Evolutionary conservation across 30 jellyfish, hydroid and myxozoan species (phyloP), one percentile per base, ranked within the genome.

Genomic region (Clytia hemisphaerica): DNA sequence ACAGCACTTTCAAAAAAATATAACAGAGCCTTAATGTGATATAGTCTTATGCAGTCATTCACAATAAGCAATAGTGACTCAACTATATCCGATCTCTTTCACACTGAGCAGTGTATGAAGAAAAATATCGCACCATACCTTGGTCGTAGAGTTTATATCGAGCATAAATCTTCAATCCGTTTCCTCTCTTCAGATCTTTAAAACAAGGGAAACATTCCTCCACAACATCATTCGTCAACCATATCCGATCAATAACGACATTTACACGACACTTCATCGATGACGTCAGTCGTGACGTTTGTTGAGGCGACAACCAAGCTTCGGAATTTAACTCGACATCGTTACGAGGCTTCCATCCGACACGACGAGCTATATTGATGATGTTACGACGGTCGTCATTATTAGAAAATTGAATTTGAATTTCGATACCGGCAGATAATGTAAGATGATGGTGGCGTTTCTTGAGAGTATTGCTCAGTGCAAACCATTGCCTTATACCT

Each of bases 261-360:
- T 15, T 50, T 1, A 84, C 82, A 32, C 45, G 61, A 24, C 70
- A 37, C 26, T 4, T 27, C 62, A 37, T 48, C 71, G n/a, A 6
- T 29, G 16, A 30, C 71, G 25, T 67, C 92, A 51, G 80, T 14
- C n/a, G n/a, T n/a, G n/a, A n/a, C n/a, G 53, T 10, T 40, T 40
- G 15, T 40, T 40, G 15, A 32, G 74, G 24, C 15, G 73, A 16
- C 78, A 47, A 69, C 81, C 81, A 69, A 9, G 51, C 44, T 22
- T 84, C 93, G 45, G 71, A 88, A 76, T 77, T 78, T 4, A 47
- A 64, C 46, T 76, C 90, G 15, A 84, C 53, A 18, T 72, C 44
- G 50, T 37, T 63, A 12, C 66, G 40, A 26, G 95, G 95, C 57
- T 83, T 65, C 95, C 95, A 84, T 25, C 95, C 93, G 22, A 44